phyloP scores from a whole-genome alignment of 2,888 invertebrate species.

The Dasysyrphus albostriatus region DNA sequence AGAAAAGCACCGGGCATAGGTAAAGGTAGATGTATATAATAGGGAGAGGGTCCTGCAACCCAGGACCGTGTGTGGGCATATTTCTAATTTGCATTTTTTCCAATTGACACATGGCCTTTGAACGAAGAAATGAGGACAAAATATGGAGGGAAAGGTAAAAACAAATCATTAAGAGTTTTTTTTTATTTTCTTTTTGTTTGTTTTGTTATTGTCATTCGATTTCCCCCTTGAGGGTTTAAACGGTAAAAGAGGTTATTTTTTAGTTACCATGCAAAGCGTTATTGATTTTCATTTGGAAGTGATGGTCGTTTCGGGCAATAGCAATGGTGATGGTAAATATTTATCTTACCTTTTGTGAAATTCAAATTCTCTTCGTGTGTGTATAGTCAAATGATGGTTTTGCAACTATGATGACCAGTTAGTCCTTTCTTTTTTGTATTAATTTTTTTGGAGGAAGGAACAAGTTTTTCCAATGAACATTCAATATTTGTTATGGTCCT shows the following conservation, averaged over 20 bases:
- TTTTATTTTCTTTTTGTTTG: background rate
- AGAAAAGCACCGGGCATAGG: conserved; percentile 8
- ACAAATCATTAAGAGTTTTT: conserved; percentile 72
- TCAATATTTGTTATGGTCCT: conserved; percentile 68
- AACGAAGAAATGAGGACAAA: conserved; percentile 19
- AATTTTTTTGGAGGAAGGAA: conserved; percentile 26
- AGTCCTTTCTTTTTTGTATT: background rate
- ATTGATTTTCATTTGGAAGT: conserved; percentile 73
- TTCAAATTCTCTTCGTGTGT: conserved; percentile 52
- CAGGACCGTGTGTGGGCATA: conserved; percentile 70
- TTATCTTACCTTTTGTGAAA: conserved; percentile 72
- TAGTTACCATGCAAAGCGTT: conserved; percentile 72
- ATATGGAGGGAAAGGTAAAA: conserved; percentile 47
- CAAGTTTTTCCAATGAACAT: conserved; percentile 59
- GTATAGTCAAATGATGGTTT: conserved; percentile 23
- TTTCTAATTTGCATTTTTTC: conserved; percentile 75
- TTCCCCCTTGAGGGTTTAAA: conserved; percentile 40
- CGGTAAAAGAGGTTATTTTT: conserved; percentile 29
- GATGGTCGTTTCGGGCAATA: conserved; percentile 51
- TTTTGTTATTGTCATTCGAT: conserved; percentile 41
- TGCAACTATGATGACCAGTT: conserved; percentile 13
- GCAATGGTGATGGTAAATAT: conserved; percentile 67
- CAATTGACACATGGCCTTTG: conserved; percentile 69
- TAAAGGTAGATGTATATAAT: background rate
- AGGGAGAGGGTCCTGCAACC: background rate